Conservation (phyloP, 2,113 vertebrate genomes). For the Xyliphius kryptos region DNA sequence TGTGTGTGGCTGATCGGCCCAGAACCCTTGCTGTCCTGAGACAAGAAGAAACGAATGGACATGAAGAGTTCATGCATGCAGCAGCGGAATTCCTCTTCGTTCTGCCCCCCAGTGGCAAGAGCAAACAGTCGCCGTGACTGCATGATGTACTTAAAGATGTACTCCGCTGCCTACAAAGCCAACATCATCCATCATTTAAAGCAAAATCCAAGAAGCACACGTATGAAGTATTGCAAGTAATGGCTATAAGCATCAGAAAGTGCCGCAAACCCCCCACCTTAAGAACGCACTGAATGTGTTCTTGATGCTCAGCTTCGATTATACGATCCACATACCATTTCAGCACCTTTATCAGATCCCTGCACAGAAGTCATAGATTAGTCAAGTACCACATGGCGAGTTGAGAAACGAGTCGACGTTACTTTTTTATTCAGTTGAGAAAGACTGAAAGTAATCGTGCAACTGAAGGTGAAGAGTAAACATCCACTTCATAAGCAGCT, state of each 20-base stretch:
- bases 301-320: constrained; percentile 88
- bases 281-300: constrained; percentile 93
- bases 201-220: too few relatives aligned
- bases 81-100: constrained; percentile 92
- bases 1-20: constrained; percentile 83
- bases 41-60: constrained; percentile 97
- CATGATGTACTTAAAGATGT: constrained; percentile 98
- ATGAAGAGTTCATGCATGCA: constrained; percentile 93
- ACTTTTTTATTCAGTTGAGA: neutral
- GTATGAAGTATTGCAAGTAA: too few relatives aligned
- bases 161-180: constrained; percentile 69
- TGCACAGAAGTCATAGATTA: constrained; percentile 49
- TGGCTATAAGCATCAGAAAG: too few relatives aligned
- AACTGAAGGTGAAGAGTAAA: neutral
- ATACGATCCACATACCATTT: constrained; percentile 98
- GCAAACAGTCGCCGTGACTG: constrained; percentile 92
- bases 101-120: constrained; percentile 89
- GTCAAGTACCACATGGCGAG: too few relatives aligned
- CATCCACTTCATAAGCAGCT: too few relatives aligned
- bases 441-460: neutral
- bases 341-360: constrained; percentile 95
- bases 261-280: constrained; percentile 79
- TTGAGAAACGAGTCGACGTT: neutral
- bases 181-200: too few relatives aligned
- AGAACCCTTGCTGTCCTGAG: constrained; percentile 83